Percentiles rank a stretch among this genome's conserved stretches.
These are phyloP conservation scores for Hippocampus guttulatus DNA, from an alignment of 2,113 vertebrate genomes.

Conservation along the genomic window DNA sequence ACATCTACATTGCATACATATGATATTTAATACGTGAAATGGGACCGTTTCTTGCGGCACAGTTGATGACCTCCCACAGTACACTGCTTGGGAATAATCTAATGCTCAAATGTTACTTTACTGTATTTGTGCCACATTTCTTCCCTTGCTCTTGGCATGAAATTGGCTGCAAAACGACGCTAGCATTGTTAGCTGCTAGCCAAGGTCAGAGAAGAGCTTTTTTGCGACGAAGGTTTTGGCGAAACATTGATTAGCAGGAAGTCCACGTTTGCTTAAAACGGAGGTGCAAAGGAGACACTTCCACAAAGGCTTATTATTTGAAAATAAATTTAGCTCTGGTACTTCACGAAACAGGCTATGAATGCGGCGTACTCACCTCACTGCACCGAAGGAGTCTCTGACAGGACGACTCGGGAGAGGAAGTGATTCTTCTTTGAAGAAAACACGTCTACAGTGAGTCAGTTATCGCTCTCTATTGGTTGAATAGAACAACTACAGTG, in stretches of 20 bases:
- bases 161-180: slow-evolving; percentile 17
- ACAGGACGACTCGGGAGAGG: slow-evolving; percentile 20
- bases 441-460: not conserved
- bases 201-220: slow-evolving; percentile 57
- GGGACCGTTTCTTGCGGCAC: no score
- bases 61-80: no score
- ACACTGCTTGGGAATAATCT: not conserved
- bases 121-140: not conserved
- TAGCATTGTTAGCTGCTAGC: slow-evolving; percentile 48
- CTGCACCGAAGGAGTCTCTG: slow-evolving; percentile 4
- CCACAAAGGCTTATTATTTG: rapidly evolving
- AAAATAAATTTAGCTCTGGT: not conserved
- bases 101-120: no score
- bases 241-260: not conserved
- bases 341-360: not conserved
- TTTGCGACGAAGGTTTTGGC: not conserved
- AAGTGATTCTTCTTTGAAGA: slow-evolving; percentile 31
- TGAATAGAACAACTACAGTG: not conserved
- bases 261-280: rapidly evolving
- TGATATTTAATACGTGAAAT: no score
- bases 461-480: slow-evolving; percentile 34
- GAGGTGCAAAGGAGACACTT: rapidly evolving
- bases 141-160: slow-evolving; percentile 16
- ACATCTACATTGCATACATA: no score
- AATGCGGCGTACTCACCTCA: slow-evolving; percentile 42